Base-by-base conservation (phyloP, 2,797 vertebrate genomes). In the Pristis pectinata region DNA sequence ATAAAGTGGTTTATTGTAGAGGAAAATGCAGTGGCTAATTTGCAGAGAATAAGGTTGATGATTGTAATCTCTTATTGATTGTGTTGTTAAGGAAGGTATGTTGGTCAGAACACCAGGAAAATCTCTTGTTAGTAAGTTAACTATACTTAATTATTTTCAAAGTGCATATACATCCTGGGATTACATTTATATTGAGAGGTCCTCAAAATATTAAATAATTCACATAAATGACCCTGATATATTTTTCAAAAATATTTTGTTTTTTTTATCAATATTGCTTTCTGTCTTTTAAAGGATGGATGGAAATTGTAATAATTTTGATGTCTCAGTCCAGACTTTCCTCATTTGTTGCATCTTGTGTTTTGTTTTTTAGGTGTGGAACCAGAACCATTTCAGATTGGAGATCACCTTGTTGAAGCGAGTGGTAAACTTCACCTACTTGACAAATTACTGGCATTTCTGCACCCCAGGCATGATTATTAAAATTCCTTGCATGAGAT, bases 301-400 rank as follows among this genome's bases (percentile, higher is more conserved):
- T 7, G 30, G 22, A 41, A 64, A 64, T 41, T 92, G 61, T 92
- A 15, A 92, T 17, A 9, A 30, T 3, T n/a, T 37, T 91, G 34
- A 64, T 37, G 24, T 93, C 30, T 74, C 67, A 93, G 41, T 93
- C 64, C 41, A 67, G n/a, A 24, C 41, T 30, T 93, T 0, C 15
- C 0, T 83, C 34, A 44, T 94, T 83, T 44, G 41, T 41, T 93
- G 37, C 27, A 82, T 74, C 10, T 74, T 74, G 11, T 7, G 94
- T 96, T 96, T 82, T 95, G 91, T 95, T 95, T 64, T 49, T 30
- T 94, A 99, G 98, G 98, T 82, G 98, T 99, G 95, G 99, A 99
- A 95, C 98, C 98, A n/a, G 98, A 99, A 95, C 99, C 98, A 0
- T 99, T 99, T 96, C 97, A 98, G 95, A 98, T 98, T 95, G 98